Evolutionary conservation across 2,888 invertebrate species (phyloP), one percentile per base, ranked within the genome.

Genomic region (Pogonocherus hispidulus): DNA sequence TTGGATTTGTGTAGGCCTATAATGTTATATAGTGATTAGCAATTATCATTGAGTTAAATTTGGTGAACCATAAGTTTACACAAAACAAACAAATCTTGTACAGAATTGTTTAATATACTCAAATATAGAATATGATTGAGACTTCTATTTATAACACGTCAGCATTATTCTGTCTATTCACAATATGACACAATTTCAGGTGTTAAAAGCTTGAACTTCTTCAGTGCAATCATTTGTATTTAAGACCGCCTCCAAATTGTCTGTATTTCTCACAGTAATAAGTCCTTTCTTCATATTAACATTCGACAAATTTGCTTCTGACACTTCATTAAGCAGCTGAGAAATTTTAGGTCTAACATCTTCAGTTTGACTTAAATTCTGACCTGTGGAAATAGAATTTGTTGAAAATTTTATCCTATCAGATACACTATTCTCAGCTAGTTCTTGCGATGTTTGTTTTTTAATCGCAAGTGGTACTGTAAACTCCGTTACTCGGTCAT

Each of bases 341-440:
- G 41, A 64, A 47, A 54, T 55, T 32, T 63, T 19, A 3, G 59
- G 59, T 47, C 54, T 23, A 9, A 27, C 32, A 35, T 56, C 1
- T 27, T 59, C 56, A 27, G n/a, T 1, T 19, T 41, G 22, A 56
- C 19, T 22, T 20, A 23, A 9, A n/a, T 46, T 56, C 22, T 56
- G 49, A 35, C 37, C 49, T 8, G 11, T 59, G 20, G 56, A 47
- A 19, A 54, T 35, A 9, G 47, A 14, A 35, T 62, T 49, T 23
- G 62, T 35, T n/a, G 77, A 77, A 78, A 80, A 81, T 67, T 78
- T 67, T 1, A 81, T 79, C 76, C 79, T 75, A 73, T 79, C 76
- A 23, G 78, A 74, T 14, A 67, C 18, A 19, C 11, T 9, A 0
- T 22, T 66, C 19, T 67, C 47, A 37, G 71, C 66, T 11, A 60